A percentile compares a stretch with the other conserved stretches of the same genome.
Conservation (phyloP, 1,140 invertebrate species). For the Steinernema feltiae region DNA sequence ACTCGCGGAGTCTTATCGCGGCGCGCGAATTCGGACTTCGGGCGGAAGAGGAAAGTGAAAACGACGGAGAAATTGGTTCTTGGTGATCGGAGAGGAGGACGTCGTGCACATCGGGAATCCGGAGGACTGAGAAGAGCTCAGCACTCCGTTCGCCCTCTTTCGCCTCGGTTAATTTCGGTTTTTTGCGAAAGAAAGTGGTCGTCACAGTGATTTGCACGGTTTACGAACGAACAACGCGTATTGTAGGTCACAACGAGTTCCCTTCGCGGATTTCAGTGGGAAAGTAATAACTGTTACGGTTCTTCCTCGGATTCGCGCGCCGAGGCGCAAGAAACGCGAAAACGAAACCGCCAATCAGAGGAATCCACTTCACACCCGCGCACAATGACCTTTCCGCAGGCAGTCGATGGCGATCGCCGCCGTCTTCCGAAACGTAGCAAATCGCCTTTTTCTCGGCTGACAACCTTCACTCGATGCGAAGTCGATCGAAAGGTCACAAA, state of each 20-base stretch:
- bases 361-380: no score
- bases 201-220: background rate
- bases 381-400: background rate
- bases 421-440: background rate
- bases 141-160: background rate
- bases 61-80: background rate
- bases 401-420: background rate
- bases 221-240: background rate
- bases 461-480: conserved; percentile 2
- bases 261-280: no score
- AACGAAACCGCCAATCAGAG: no score
- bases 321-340: no score
- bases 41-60: background rate
- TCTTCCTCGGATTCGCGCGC: no score
- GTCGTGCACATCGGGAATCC: no score
- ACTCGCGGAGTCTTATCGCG: no score
- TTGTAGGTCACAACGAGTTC: background rate
- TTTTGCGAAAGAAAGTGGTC: background rate
- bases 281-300: no score
- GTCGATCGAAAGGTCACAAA: background rate
- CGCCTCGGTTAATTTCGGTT: background rate
- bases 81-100: background rate
- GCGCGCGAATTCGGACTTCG: no score
- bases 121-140: no score
- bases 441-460: background rate